These are phyloP conservation scores for Variabilichromis moorii DNA, from an alignment of 2,113 vertebrate genomes.

Conservation along the genomic window DNA sequence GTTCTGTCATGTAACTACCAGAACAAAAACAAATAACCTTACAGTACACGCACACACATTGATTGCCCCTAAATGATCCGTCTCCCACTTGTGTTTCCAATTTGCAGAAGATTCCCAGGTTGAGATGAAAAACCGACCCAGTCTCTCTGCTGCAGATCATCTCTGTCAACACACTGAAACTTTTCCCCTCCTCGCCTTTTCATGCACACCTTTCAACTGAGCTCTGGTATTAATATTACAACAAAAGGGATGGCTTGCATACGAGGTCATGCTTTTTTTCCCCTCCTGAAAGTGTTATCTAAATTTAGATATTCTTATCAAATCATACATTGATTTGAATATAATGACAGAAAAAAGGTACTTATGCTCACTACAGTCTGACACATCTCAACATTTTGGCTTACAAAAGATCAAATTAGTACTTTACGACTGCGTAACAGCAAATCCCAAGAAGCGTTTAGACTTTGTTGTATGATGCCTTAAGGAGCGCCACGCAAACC, in stretches of 20 bases:
- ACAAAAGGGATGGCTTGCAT: background rate
- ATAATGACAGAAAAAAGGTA: background rate
- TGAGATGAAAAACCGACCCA: slow-evolving; percentile 2
- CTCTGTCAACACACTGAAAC: background rate
- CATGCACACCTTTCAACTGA: background rate
- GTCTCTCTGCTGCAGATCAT: background rate
- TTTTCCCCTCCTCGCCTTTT: background rate
- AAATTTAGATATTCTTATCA: background rate
- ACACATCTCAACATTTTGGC: background rate
- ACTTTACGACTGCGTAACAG: background rate
- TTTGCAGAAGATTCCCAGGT: background rate
- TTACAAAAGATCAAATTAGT: background rate
- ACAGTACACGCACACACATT: background rate
- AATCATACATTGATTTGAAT: background rate
- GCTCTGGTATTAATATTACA: background rate
- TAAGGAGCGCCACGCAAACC: background rate
- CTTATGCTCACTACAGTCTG: background rate
- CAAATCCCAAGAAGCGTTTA: background rate
- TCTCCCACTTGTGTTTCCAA: background rate
- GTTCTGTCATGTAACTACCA: background rate
- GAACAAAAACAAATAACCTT: background rate
- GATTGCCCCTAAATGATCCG: background rate
- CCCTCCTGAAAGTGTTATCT: background rate
- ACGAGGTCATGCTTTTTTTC: background rate
- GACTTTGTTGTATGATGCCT: background rate